Evolutionary conservation across 1,140 invertebrate species (phyloP), one percentile per base, ranked within the genome.

Genomic region (Eupristina koningsbergeri): DNA sequence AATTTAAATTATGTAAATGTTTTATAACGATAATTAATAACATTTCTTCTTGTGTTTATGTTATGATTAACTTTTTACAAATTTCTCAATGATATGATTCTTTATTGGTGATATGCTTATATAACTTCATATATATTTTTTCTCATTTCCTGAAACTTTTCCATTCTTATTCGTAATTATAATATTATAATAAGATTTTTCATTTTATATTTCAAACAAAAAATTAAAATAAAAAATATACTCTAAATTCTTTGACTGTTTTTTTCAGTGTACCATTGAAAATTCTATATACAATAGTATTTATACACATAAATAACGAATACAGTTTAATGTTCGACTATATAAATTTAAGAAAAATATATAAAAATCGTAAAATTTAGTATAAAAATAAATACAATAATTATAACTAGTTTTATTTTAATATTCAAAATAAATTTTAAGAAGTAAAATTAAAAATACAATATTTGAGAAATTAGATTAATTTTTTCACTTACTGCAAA

Each of bases 1-100:
- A 53, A 34, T 50, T 76, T 50, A 22, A 17, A 19, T 13, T n/a
- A 22, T 36, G 9, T 47, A 47, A 67, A 83, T 77, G 9, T 19
- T 76, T 53, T 8, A 69, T 31, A 13, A 39, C 15, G 77, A 26
- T 26, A 26, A 17, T 19, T 69, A 58, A 53, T 69, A 69, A 77
- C 69, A 77, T 77, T 77, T 61, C 29, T 71, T 13, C 19, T 74
- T 11, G 15, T 7, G n/a, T 74, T 74, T 11, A 7, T 7, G n/a
- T 74, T 29, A 81, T 17, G 50, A 41, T 39, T 82, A 19, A 53
- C 22, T 83, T 77, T 77, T 77, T 77, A 77, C 73, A 82, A 82
- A 13, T 82, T 50, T 41, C 29, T 47, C 39, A 75, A 63, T 76
- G 31, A 50, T 76, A 82, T 82, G 53, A n/a, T 47, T 64, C 5